Conservation (phyloP, 2,797 vertebrate species). For the Selene dorsalis region DNA sequence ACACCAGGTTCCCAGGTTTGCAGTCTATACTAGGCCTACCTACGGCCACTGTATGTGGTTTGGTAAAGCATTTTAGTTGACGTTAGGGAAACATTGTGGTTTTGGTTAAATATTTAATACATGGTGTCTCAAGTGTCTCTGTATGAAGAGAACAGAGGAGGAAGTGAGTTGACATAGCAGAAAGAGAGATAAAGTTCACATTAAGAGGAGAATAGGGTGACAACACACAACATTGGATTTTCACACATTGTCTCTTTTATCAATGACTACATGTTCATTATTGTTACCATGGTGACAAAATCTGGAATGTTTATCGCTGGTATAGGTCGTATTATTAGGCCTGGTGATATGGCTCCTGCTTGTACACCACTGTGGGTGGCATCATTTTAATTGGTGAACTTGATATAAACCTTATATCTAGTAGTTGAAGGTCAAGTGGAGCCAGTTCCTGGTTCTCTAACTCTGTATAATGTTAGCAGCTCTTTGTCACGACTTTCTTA, state of each 20-base stretch:
- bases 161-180: neutral
- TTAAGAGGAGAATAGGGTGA: neutral
- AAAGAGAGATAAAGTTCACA: too few species aligned
- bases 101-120: neutral
- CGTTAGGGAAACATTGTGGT: neutral
- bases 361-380: neutral
- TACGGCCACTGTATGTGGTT: too few species aligned
- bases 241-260: neutral
- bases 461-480: neutral
- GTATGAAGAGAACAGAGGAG: neutral
- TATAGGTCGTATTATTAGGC: too few species aligned
- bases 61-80: neutral
- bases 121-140: neutral
- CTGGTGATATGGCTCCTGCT: too few species aligned
- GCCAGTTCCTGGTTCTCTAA: neutral
- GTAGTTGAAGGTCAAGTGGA: neutral
- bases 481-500: neutral
- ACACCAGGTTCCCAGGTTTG: too few species aligned
- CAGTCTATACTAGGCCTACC: too few species aligned
- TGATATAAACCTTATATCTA: neutral
- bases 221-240: neutral
- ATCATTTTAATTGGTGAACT: neutral
- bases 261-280: neutral
- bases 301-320: too few species aligned
- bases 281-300: neutral